phyloP scores from a whole-genome alignment of 2,797 vertebrate species.

The Dendrocincla tyrannina region DNA sequence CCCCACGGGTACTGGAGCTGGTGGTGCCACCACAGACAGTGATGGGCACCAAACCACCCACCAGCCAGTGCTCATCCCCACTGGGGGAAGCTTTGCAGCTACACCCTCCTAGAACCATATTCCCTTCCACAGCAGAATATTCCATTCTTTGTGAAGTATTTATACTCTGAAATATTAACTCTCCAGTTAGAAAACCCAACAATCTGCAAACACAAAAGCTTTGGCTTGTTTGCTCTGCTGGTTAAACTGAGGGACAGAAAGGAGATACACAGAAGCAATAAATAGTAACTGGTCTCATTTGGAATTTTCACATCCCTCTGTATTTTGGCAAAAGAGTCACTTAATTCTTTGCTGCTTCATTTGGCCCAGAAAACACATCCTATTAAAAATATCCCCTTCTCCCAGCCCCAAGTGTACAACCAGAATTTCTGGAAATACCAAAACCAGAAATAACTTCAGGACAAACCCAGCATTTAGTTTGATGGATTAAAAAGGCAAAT shows the following conservation, averaged over 20 bases:
- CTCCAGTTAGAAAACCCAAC: not conserved
- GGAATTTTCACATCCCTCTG: not conserved
- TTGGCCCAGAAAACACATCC: not conserved
- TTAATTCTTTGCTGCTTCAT: not conserved
- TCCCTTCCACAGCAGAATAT: not conserved
- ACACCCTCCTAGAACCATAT: not conserved
- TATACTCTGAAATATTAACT: not conserved
- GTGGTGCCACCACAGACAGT: not conserved
- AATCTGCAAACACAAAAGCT: not conserved
- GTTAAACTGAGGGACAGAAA: not conserved
- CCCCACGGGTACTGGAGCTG: not conserved
- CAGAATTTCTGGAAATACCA: conserved; percentile 30
- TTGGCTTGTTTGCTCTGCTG: not conserved
- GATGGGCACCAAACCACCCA: not conserved
- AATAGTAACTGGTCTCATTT: not conserved
- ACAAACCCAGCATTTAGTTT: not conserved
- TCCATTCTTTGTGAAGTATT: not conserved
- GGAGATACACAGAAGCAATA: not conserved
- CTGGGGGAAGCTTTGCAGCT: not conserved
- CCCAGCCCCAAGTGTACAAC: not conserved
- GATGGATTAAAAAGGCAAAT: not conserved
- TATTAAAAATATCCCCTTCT: not conserved
- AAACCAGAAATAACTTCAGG: not conserved
- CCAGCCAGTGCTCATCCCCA: not conserved
- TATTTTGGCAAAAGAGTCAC: not conserved